Evolutionary conservation across 2,113 vertebrate species (phyloP).

Genomic region (Centropus unirufus): DNA sequence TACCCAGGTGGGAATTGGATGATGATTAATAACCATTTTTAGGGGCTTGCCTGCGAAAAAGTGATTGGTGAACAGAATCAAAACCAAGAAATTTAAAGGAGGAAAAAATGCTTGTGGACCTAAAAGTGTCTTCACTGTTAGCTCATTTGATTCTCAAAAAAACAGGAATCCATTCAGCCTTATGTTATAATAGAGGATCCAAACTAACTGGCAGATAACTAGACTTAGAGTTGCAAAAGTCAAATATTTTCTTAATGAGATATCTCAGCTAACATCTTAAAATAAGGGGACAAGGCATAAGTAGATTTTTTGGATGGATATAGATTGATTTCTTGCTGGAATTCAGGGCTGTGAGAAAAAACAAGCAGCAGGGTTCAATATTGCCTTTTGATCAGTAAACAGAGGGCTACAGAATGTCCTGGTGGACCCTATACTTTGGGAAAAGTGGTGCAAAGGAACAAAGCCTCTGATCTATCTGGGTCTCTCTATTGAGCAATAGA

Average conservation of each 20-base stretch:
- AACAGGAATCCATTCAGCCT: neutral
- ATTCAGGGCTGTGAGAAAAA: neutral
- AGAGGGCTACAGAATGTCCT: fast-evolving
- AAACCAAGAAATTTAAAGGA: neutral
- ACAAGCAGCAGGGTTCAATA: fast-evolving
- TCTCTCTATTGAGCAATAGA: neutral
- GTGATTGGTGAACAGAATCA: neutral
- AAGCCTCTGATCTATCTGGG: neutral
- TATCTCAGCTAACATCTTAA: neutral
- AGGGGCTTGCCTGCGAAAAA: neutral
- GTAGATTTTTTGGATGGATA: neutral
- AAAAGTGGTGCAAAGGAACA: neutral
- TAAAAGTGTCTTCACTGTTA: neutral
- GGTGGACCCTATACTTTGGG: neutral
- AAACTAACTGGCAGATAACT: neutral
- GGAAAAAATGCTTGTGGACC: neutral
- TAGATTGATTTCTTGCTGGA: neutral
- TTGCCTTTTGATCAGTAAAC: neutral
- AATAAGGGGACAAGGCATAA: fast-evolving
- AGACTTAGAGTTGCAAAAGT: neutral
- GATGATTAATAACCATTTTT: neutral
- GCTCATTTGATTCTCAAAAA: neutral
- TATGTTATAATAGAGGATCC: neutral
- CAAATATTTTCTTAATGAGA: neutral
- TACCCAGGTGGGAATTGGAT: neutral